These are phyloP conservation scores for Magallana ariakensis DNA, from an alignment of 1,140 invertebrate genomes.

Conservation along the genomic window DNA sequence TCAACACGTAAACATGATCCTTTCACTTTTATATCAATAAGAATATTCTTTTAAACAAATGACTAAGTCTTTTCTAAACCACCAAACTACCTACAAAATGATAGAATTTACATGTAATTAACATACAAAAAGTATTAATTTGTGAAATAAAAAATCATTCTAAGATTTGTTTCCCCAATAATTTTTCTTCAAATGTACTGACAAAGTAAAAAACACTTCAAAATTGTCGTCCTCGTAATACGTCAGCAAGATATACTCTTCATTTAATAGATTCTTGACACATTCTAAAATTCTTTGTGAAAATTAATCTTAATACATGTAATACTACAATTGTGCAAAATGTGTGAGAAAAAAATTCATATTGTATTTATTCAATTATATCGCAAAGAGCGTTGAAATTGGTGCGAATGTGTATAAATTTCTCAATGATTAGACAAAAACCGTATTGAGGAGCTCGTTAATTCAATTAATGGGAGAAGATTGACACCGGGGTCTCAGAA, in stretches of 20 bases:
- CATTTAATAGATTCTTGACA: neutral
- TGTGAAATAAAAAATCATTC: too few species aligned
- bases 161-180: too few species aligned
- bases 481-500: neutral
- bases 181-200: neutral
- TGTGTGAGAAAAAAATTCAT: too few species aligned
- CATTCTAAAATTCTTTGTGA: neutral
- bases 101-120: too few species aligned
- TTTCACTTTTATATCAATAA: too few species aligned
- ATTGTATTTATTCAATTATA: neutral
- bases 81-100: too few species aligned
- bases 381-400: neutral
- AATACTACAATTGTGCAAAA: too few species aligned
- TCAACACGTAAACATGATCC: too few species aligned
- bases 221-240: neutral
- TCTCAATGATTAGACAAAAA: slow-evolving; percentile 27
- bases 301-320: neutral
- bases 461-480: neutral
- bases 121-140: too few species aligned
- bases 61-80: too few species aligned
- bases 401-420: neutral
- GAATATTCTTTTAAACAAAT: too few species aligned
- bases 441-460: slow-evolving; percentile 11
- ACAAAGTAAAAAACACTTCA: neutral
- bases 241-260: neutral